Evolutionary conservation across 2,113 vertebrate genomes (phyloP).

Genomic region (Todiramphus chloris): DNA sequence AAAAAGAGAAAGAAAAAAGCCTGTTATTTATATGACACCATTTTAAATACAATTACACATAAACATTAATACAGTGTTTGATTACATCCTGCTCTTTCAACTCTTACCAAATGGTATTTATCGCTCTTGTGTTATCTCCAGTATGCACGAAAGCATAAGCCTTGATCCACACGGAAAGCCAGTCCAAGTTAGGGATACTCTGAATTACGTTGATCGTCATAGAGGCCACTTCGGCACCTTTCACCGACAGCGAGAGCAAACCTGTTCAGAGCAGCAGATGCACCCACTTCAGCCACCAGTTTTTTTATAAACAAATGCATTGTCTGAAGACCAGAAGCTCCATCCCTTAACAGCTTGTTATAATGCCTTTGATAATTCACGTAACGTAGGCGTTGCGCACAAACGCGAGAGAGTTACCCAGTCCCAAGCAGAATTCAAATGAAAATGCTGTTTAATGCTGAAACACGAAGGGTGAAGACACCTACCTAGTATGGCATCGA

Average conservation of each 20-base stretch:
- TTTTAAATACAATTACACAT: neutral
- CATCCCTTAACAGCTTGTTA: neutral
- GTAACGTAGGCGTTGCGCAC: accelerated
- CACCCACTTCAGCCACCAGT: neutral
- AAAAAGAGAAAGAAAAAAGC: neutral
- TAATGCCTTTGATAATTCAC: neutral
- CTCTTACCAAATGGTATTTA: constrained; percentile 96
- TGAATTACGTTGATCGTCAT: constrained; percentile 98
- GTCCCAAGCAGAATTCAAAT: neutral
- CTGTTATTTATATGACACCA: neutral
- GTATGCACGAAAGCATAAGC: constrained; percentile 95
- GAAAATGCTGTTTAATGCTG: neutral
- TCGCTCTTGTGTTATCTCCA: constrained; percentile 95
- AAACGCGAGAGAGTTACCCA: neutral
- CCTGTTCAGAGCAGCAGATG: constrained; percentile 70
- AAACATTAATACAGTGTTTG: neutral
- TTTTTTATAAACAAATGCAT: neutral
- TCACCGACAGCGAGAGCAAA: constrained; percentile 94
- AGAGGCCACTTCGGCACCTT: constrained; percentile 96
- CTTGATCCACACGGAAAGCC: constrained; percentile 99
- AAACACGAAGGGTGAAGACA: neutral
- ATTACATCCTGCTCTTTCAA: neutral
- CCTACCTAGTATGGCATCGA: constrained; percentile 95
- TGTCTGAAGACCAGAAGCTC: neutral
- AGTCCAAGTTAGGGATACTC: constrained; percentile 94